A percentile compares a stretch with the other conserved stretches of the same genome.
These are phyloP conservation scores for Hippasteria phrygiana DNA, from an alignment of 53 echinoderm and acorn worm genomes.

Conservation along the genomic window DNA sequence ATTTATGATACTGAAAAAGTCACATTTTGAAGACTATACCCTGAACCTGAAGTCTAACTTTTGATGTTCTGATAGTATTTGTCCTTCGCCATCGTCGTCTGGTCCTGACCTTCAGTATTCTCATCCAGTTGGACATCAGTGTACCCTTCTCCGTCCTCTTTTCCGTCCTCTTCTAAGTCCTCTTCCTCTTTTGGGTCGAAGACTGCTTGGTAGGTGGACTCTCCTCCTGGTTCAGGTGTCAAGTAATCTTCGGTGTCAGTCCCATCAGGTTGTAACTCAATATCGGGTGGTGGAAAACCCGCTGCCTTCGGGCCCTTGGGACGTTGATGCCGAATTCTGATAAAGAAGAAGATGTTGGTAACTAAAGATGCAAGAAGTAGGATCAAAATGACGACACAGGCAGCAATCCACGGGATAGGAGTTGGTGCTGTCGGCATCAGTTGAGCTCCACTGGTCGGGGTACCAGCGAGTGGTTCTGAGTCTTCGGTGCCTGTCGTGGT, in stretches of 20 bases:
- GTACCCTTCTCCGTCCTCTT: background rate
- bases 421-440: too few species aligned
- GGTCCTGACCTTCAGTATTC: background rate
- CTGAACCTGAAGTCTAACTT: background rate
- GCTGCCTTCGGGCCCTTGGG: background rate
- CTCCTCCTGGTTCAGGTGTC: too few species aligned
- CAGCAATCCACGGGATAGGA: conserved; percentile 11
- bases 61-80: conserved; percentile 10
- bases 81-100: background rate
- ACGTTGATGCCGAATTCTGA: background rate
- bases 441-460: too few species aligned
- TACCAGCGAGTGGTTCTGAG: too few species aligned
- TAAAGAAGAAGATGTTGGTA: background rate
- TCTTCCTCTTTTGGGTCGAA: background rate
- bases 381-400: background rate
- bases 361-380: background rate
- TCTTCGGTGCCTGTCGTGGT: background rate
- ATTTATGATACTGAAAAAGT: too few species aligned
- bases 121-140: background rate
- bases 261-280: too few species aligned
- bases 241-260: too few species aligned
- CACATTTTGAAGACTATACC: too few species aligned
- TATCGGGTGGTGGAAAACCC: background rate
- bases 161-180: background rate
- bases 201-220: too few species aligned